phyloP scores from a whole-genome alignment of 2,888 invertebrate genomes.

The Megaustenia siamemsis region DNA sequence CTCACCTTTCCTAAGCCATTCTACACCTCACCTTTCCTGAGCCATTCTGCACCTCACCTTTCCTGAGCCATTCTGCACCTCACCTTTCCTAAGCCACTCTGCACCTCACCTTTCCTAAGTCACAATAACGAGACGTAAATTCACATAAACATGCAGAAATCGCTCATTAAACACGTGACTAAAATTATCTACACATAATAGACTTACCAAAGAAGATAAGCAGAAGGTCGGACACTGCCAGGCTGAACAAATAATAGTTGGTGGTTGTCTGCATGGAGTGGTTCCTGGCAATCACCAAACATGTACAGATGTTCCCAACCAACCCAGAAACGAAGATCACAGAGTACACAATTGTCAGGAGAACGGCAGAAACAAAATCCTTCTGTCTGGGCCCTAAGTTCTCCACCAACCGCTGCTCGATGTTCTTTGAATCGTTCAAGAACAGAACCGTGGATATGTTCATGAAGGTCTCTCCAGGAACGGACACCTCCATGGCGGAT shows the following conservation, averaged over 20 bases:
- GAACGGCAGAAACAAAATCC: constrained; percentile 50
- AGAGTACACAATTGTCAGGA: constrained; percentile 58
- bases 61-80: no score
- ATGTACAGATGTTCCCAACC: constrained; percentile 65
- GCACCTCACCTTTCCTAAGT: no score
- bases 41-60: no score
- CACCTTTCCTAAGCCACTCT: no score
- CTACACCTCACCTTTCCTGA: no score
- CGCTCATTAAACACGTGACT: no score
- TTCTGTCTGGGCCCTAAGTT: constrained; percentile 55
- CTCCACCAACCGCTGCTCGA: constrained; percentile 50
- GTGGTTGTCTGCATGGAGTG: constrained; percentile 92
- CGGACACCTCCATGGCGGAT: background rate
- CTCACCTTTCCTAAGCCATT: no score
- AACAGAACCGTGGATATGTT: background rate
- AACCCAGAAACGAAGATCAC: constrained; percentile 62
- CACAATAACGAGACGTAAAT: no score
- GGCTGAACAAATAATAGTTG: constrained; percentile 92
- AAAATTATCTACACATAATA: background rate
- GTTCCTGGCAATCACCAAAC: constrained; percentile 64
- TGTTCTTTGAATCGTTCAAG: constrained; percentile 36
- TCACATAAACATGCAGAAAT: no score
- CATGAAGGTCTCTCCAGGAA: background rate
- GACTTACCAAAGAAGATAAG: constrained; percentile 86
- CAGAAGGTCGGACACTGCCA: constrained; percentile 90